Evolutionary conservation across 2,888 invertebrate species (phyloP).

Genomic region (Ophion ventricosus): DNA sequence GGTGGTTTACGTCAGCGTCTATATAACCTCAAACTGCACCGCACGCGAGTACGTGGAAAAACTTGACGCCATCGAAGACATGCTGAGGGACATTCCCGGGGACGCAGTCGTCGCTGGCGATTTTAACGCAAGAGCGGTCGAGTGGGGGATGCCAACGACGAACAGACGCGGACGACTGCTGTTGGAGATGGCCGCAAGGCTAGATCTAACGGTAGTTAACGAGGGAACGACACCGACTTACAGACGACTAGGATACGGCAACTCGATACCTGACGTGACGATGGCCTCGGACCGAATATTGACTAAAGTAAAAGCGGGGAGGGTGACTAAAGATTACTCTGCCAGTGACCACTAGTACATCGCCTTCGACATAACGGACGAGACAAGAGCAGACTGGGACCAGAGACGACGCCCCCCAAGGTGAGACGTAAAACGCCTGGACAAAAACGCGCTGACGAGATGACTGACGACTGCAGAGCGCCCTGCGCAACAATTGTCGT

Average conservation of each 20-base stretch:
- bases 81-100: slow-evolving; percentile 13
- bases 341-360: slow-evolving; percentile 67
- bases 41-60: slow-evolving; percentile 44
- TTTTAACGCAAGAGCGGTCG: slow-evolving; percentile 1
- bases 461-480: slow-evolving; percentile 43
- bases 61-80: slow-evolving; percentile 3
- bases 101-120: slow-evolving; percentile 53
- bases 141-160: slow-evolving; percentile 69
- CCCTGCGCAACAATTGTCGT: not conserved
- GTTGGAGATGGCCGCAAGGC: slow-evolving; percentile 56
- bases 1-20: slow-evolving; percentile 44
- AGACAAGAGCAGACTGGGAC: not conserved
- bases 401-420: not conserved
- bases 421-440: slow-evolving; percentile 23
- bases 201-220: slow-evolving; percentile 54
- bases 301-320: slow-evolving; percentile 30
- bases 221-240: slow-evolving; percentile 52
- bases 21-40: slow-evolving; percentile 53
- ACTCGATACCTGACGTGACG: slow-evolving; percentile 34
- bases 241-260: slow-evolving; percentile 46
- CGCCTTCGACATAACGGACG: slow-evolving; percentile 18
- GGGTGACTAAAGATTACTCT: slow-evolving; percentile 48
- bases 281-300: slow-evolving; percentile 48
- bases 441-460: slow-evolving; percentile 42
- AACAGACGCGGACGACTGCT: slow-evolving; percentile 64